Evolutionary conservation across 1,140 invertebrate genomes (phyloP).

Genomic region (Zaprionus taronus): DNA sequence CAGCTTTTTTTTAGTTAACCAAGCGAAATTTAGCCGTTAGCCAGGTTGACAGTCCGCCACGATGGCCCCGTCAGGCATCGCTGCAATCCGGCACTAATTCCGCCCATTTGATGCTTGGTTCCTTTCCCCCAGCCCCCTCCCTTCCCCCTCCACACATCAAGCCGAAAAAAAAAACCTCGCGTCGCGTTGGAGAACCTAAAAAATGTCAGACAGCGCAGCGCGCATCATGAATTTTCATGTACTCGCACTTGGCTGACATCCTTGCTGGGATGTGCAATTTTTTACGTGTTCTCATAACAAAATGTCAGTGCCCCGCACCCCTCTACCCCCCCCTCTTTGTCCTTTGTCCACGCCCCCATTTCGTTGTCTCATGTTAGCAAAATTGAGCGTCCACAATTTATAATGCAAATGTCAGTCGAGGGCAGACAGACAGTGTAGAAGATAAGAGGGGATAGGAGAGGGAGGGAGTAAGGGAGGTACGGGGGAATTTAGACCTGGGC

Average conservation of each 20-base stretch:
- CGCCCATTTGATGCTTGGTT: conserved; percentile 24
- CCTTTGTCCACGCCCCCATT: neutral
- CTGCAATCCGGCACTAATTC: conserved; percentile 34
- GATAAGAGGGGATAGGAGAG: neutral
- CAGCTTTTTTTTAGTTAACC: conserved; percentile 56
- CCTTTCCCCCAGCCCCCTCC: neutral
- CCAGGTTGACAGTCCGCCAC: conserved; percentile 2
- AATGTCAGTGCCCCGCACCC: conserved; percentile 57
- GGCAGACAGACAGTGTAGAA: neutral
- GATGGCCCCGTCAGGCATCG: neutral
- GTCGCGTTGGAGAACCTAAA: conserved; percentile 26
- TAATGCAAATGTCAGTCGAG: conserved; percentile 75
- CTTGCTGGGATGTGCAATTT: conserved; percentile 78
- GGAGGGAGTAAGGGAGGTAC: neutral
- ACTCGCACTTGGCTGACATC: conserved; percentile 63
- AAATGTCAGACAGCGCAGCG: conserved; percentile 63
- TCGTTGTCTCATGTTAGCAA: conserved; percentile 58
- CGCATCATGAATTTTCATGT: conserved; percentile 80
- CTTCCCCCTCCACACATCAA: neutral
- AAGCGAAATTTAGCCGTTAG: conserved; percentile 57
- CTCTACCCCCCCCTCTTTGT: neutral
- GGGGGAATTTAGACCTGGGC: conserved; percentile 17
- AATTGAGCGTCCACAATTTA: conserved; percentile 78
- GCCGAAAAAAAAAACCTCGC: conserved; percentile 7
- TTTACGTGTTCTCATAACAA: conserved; percentile 80